Evolutionary conservation across 2,888 invertebrate species (phyloP).

Genomic region (Drosophila imparisetae): DNA sequence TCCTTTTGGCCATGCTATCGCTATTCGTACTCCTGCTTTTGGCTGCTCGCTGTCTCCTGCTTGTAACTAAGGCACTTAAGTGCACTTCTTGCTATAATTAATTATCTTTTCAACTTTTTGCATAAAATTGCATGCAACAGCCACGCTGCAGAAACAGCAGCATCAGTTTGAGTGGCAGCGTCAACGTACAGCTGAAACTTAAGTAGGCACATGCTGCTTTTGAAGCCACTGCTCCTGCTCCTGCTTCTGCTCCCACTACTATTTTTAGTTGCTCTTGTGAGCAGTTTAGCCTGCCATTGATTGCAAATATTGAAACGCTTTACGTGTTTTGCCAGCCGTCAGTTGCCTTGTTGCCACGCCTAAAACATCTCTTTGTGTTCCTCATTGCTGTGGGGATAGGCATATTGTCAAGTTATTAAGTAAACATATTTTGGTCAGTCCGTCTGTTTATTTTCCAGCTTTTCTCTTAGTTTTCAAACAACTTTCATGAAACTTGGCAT

Average conservation of each 20-base stretch:
- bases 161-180: constrained; percentile 37
- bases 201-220: constrained; percentile 34
- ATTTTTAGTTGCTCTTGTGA: constrained; percentile 3
- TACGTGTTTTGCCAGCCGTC: constrained; percentile 48
- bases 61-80: constrained; percentile 77
- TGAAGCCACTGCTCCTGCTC: constrained; percentile 10
- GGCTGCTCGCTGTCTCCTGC: constrained; percentile 45
- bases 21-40: neutral
- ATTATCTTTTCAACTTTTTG: constrained; percentile 80
- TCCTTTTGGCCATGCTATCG: no score
- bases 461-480: neutral
- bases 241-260: neutral
- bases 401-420: constrained; percentile 1
- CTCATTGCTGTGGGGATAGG: neutral
- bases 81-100: constrained; percentile 82
- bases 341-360: constrained; percentile 36
- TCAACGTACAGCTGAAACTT: constrained; percentile 24
- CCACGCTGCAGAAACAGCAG: constrained; percentile 37
- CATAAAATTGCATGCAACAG: constrained; percentile 78
- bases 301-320: constrained; percentile 70
- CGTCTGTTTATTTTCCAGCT: neutral
- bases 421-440: neutral
- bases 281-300: constrained; percentile 61
- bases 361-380: neutral
- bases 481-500: neutral